Conservation (phyloP, 2,888 invertebrate species). For the Palloptera scutellata region DNA sequence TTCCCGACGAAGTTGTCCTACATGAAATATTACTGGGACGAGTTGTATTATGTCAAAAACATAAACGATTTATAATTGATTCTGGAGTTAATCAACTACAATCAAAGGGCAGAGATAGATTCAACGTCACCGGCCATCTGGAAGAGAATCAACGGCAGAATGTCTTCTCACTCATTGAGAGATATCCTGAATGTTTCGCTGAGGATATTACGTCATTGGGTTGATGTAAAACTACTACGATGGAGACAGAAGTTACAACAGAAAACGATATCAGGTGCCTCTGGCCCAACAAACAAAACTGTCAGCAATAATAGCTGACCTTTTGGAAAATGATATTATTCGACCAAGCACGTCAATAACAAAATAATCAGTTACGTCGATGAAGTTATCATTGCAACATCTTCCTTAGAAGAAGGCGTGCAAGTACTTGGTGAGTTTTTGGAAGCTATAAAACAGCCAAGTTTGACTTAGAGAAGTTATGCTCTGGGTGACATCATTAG, state of each 20-base stretch:
- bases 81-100: background rate
- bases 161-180: background rate
- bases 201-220: background rate
- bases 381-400: conserved; percentile 32
- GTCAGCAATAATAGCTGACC: conserved; percentile 1
- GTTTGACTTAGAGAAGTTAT: conserved; percentile 6
- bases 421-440: conserved; percentile 28
- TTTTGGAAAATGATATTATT: conserved; percentile 7
- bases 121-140: background rate
- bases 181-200: background rate
- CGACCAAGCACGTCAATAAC: conserved; percentile 10
- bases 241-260: conserved; percentile 34
- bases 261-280: conserved; percentile 40
- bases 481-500: background rate
- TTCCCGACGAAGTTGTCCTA: conserved; percentile 26
- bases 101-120: background rate
- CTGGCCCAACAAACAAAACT: conserved; percentile 4
- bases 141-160: background rate
- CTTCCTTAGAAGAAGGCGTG: conserved; percentile 13
- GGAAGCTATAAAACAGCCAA: conserved; percentile 20
- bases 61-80: background rate
- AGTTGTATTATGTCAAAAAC: background rate
- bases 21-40: conserved; percentile 26
- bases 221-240: background rate
- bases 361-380: conserved; percentile 31